phyloP scores from a whole-genome alignment of 2,113 vertebrate species.

The Grantiella picta region DNA sequence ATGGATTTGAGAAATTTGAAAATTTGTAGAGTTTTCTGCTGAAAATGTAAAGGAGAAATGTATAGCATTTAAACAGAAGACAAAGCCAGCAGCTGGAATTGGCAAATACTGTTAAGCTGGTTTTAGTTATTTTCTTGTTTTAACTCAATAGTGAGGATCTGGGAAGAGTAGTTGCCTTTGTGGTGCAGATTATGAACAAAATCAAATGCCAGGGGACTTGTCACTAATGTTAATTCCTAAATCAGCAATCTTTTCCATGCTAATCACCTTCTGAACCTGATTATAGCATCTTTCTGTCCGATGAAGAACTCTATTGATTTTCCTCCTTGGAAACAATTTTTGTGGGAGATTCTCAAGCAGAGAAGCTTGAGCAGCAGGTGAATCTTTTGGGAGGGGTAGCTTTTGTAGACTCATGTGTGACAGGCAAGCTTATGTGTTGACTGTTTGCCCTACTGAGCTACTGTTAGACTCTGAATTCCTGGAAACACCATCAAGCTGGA shows the following conservation, averaged over 20 bases:
- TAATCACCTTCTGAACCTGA: background rate
- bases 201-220: background rate
- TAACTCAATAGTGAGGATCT: background rate
- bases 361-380: background rate
- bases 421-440: background rate
- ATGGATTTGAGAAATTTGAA: background rate
- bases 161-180: background rate
- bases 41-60: background rate
- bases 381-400: background rate
- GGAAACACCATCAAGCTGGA: background rate
- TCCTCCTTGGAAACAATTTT: background rate
- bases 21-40: background rate
- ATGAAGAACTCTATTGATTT: background rate
- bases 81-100: background rate
- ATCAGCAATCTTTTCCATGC: background rate
- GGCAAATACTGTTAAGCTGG: background rate
- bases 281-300: background rate
- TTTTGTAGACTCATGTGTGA: background rate
- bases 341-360: background rate
- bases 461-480: background rate
- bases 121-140: slow-evolving; percentile 25
- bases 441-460: background rate
- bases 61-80: slow-evolving; percentile 3
- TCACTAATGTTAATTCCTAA: background rate
- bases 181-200: background rate